Base-by-base conservation (phyloP, 1,140 invertebrate genomes). In the Pristionchus pacificus region DNA sequence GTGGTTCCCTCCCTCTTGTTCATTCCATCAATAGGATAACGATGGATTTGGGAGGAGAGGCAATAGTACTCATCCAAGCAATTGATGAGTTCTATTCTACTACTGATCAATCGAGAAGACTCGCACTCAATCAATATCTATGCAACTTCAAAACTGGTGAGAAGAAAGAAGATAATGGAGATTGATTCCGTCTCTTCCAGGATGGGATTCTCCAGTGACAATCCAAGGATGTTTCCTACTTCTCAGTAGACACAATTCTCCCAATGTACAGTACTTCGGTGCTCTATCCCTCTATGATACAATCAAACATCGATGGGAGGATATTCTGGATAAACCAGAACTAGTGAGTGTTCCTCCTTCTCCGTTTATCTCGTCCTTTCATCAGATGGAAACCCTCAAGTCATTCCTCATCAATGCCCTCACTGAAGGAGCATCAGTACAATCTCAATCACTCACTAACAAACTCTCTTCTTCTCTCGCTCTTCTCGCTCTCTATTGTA, bases 231-330 rank as follows among this genome's bases (percentile, higher is more conserved):
- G 38, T 49, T 49, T 49, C 38, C 19, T 10, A 10, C 38, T 49
- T 19, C 38, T 49, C 6, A 49, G 19, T 19, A 49, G 38, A 19
- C 19, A 49, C 6, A 49, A 69, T 29, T 31, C 61, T 6, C 6
- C 58, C 58, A 69, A 19, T 65, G 67, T 69, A 19, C 67, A 69
- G 31, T 65, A 55, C 25, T 69, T 69, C 33, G 67, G 67, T 65
- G 67, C 67, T 29, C 25, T 69, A 6, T 29, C 67, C 27, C 57
- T 69, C 19, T 69, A 69, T 30, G 60, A 60, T 2, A 69, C 67
- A 13, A 32, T 69, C 2, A 13, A 28, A 31, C 27, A 69, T 14
- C 67, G 60, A 19, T 60, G 31, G 14, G 67, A 69, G n/a, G 67
- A 61, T 14, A 55, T 32, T 49, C 27, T 69, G 49, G 32, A 57